Base-by-base conservation (phyloP, 2,113 vertebrate genomes). In the Hemicordylus capensis region DNA sequence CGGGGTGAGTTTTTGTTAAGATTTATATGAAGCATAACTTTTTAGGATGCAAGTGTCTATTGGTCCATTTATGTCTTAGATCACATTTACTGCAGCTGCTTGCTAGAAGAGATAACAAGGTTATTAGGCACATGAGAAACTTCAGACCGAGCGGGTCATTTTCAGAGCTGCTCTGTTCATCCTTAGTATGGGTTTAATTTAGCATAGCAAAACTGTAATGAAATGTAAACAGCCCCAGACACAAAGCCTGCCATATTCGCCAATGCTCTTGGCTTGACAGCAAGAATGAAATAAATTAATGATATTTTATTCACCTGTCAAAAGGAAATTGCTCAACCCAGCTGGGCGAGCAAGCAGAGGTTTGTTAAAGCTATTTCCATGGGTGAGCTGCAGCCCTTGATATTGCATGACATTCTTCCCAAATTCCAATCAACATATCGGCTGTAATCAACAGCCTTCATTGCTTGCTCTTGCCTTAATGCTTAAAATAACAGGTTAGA, bases 201-300 rank as follows among this genome's bases (percentile, higher is more conserved):
- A 91, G 82, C 84, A 86, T 89, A 86, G 73, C 69, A 92, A 84
- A 90, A 85, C 66, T 85, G 73, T 87, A 91, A 88, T 44, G 70
- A 83, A 91, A 88, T 42, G 1, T 66, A 87, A 0, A 56, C 64
- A 59, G 84, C 34, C 64, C 20, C 69, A 64, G 88, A 85, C 82
- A 89, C 66, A 84, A 90, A 89, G 80, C 90, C 46, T 69, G 28
- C 58, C 64, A 24, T 14, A 75, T 76, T 89, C 48, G 34, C 81
- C 76, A 88, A 48, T 5, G 58, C 78, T 37, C 34, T 90, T 1
- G 72, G 61, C 20, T 6, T 76, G 88, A 88, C 59, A n/a, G n/a
- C 1, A 12, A 86, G 83, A 84, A 85, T 87, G 85, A 83, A 85
- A 90, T 83, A 48, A 17, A 88, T 84, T 84, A 81, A 89, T 58